These are phyloP conservation scores for Adineta ricciae DNA, from an alignment of 2,888 invertebrate genomes.

Conservation along the genomic window DNA sequence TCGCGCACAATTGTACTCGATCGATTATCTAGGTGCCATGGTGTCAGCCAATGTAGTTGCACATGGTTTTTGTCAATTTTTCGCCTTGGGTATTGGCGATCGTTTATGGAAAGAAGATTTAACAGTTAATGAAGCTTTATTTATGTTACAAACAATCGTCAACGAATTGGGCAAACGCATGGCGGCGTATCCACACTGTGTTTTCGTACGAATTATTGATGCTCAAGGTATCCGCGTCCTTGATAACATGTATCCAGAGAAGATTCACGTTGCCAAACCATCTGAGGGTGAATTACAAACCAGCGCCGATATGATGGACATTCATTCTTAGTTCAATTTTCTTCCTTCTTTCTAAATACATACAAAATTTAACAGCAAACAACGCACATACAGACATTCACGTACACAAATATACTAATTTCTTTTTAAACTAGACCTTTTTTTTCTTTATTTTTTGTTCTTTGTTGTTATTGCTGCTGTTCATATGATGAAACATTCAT, in stretches of 20 bases:
- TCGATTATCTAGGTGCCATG: slow-evolving; percentile 87
- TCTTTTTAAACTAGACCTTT: neutral
- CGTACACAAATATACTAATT: neutral
- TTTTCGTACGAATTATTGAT: neutral
- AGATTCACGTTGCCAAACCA: neutral
- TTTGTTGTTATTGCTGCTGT: neutral
- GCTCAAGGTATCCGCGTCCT: neutral
- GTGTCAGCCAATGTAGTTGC: slow-evolving; percentile 76
- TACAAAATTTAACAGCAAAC: neutral
- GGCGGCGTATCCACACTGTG: neutral
- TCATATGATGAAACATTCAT: neutral
- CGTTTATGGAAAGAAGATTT: slow-evolving; percentile 49
- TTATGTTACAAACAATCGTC: slow-evolving; percentile 28
- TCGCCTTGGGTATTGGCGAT: slow-evolving; percentile 84
- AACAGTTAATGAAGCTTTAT: slow-evolving; percentile 21
- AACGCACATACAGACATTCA: neutral
- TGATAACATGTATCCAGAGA: neutral
- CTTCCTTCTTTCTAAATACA: neutral
- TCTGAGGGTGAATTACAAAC: neutral
- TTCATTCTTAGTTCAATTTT: neutral
- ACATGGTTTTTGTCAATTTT: slow-evolving; percentile 89
- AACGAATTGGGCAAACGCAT: slow-evolving; percentile 12
- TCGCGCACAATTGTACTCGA: slow-evolving; percentile 72
- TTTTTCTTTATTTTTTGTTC: neutral
- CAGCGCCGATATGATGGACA: neutral